Base-by-base conservation (phyloP, 2,797 vertebrate genomes). In the Pipistrellus pipistrellus region DNA sequence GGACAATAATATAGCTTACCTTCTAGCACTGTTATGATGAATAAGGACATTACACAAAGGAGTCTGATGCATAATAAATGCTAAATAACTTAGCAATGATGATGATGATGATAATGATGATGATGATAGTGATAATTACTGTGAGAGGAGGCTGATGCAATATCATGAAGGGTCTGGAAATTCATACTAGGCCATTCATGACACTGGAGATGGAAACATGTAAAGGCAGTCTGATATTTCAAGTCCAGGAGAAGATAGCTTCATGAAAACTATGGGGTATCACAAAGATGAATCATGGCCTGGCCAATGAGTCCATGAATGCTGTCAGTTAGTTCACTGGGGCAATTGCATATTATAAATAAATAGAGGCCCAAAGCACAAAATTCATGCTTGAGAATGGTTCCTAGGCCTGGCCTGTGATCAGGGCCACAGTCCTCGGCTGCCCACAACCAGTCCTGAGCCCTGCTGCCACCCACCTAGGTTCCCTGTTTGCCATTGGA, bases 251-350 rank as follows among this genome's bases (percentile, higher is more conserved):
- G 35, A 77, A 62, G 38, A 77, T 44, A 95, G 48, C 8, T 59
- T 14, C 6, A 73, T 41, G 68, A 77, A 3, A 10, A 94, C 88
- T 18, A 51, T 68, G 38, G n/a, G 25, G 9, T 90, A 85, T 77
- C 27, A 94, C 78, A 93, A 44, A 92, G 91, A 82, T 73, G 55
- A 88, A 85, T 88, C 78, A 73, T 32, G 75, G 35, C 55, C 46
- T 95, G 53, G 48, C 23, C 48, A 51, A 25, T 85, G 81, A 88
- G 41, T 81, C 21, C 15, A 10, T 92, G 55, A 64, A 17, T 82
- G 2, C 82, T 88, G 55, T 86, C 38, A 84, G 11, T 81, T 44
- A 84, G 11, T 81, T 44, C 44, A 59, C 53, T 2, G 3, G 21
- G 9, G 30, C 41, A 48, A 51, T 75, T 87, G 41, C 23, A 85